phyloP scores from a whole-genome alignment of 2,113 vertebrate genomes.

The Micronisus gabar region DNA sequence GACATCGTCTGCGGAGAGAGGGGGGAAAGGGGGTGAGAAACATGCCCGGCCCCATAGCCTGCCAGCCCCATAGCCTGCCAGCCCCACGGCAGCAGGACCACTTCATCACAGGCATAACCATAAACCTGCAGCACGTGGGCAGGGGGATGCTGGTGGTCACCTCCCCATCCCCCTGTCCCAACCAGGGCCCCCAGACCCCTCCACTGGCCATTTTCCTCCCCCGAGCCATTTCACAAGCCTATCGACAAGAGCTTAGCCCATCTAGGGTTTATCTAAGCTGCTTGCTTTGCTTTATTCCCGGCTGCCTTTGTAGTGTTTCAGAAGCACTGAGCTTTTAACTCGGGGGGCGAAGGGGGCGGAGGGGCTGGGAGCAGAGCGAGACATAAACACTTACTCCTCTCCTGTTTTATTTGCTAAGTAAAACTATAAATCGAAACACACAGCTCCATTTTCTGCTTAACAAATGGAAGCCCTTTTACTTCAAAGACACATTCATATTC shows the following conservation, averaged over 20 bases:
- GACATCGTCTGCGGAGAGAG: constrained; percentile 83
- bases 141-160: neutral
- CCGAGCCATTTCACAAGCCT: neutral
- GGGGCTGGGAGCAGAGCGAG: constrained; percentile 1
- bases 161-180: neutral
- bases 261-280: constrained; percentile 33
- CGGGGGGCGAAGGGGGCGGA: constrained; percentile 38
- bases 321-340: constrained; percentile 49
- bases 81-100: fast-evolving
- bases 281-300: constrained; percentile 45
- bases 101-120: fast-evolving
- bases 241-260: neutral
- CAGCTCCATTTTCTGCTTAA: constrained; percentile 69
- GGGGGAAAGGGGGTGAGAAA: neutral
- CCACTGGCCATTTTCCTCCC: neutral
- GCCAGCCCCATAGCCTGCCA: neutral
- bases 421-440: constrained; percentile 58
- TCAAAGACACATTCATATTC: constrained; percentile 77
- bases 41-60: fast-evolving
- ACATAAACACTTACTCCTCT: constrained; percentile 49
- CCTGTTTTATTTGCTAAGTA: constrained; percentile 58
- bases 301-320: constrained; percentile 32
- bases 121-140: fast-evolving
- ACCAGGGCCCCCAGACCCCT: neutral
- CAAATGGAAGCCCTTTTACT: constrained; percentile 72